Conservation (phyloP, 1,140 invertebrate species). For the Cylas formicarius region DNA sequence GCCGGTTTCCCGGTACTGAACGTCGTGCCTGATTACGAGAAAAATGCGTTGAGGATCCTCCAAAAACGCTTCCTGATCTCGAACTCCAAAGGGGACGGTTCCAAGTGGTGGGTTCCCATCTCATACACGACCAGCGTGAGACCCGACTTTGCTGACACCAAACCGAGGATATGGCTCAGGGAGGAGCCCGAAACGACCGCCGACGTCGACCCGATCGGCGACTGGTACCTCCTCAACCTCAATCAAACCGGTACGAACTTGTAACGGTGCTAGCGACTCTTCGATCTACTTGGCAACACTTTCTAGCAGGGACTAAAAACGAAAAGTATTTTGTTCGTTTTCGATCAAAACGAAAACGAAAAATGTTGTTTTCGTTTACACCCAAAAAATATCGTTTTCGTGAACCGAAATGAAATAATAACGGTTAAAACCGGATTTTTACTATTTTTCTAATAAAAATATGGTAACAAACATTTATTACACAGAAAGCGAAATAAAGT, state of each 20-base stretch:
- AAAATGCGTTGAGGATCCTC: slow-evolving; percentile 42
- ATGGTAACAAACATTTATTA: too few relatives aligned
- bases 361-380: too few relatives aligned
- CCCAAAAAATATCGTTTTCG: too few relatives aligned
- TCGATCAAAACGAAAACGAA: too few relatives aligned
- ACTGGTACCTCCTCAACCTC: slow-evolving; percentile 37
- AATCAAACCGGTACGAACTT: slow-evolving; percentile 33
- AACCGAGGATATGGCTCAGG: slow-evolving; percentile 36
- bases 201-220: slow-evolving; percentile 20
- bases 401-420: too few relatives aligned
- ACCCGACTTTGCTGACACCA: slow-evolving; percentile 37
- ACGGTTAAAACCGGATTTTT: too few relatives aligned
- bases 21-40: slow-evolving; percentile 47
- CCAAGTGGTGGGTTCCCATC: slow-evolving; percentile 52
- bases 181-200: slow-evolving; percentile 21
- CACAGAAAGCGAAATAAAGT: too few relatives aligned
- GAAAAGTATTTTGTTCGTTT: too few relatives aligned
- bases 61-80: slow-evolving; percentile 49
- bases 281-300: too few relatives aligned
- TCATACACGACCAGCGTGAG: slow-evolving; percentile 45
- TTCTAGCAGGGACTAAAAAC: too few relatives aligned
- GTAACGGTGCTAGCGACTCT: too few relatives aligned
- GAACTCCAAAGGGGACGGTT: slow-evolving; percentile 23
- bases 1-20: slow-evolving; percentile 75
- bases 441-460: too few relatives aligned